phyloP scores from a whole-genome alignment of 2,113 vertebrate genomes.

The Cinclus cinclus region DNA sequence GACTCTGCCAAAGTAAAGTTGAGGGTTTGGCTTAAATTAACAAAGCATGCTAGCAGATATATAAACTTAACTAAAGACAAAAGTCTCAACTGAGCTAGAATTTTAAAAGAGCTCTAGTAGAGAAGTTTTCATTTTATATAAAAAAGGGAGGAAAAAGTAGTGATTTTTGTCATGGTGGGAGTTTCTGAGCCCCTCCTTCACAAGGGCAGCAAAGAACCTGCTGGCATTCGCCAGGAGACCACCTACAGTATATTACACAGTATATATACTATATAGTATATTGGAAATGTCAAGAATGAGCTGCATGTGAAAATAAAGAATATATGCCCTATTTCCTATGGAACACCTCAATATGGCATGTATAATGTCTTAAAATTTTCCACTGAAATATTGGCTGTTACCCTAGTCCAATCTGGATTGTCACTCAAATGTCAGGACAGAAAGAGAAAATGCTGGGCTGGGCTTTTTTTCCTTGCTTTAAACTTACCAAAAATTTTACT shows the following conservation, averaged over 20 bases:
- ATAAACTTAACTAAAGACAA: conserved; percentile 49
- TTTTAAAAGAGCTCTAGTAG: conserved; percentile 6
- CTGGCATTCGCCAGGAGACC: background rate
- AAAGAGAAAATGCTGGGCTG: background rate
- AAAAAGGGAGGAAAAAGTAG: background rate
- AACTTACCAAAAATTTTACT: background rate
- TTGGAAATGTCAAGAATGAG: conserved; percentile 16
- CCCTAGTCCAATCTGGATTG: background rate
- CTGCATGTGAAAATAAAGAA: conserved; percentile 20
- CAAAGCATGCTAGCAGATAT: conserved; percentile 23
- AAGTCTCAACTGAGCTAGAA: background rate
- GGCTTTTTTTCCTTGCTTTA: background rate
- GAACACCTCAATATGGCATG: conserved; percentile 37
- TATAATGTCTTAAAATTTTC: conserved; percentile 42
- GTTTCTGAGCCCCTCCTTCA: conserved; percentile 18
- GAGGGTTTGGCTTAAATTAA: conserved; percentile 51
- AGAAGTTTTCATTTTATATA: conserved; percentile 29
- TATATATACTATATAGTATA: background rate
- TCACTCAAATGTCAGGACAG: conserved; percentile 9
- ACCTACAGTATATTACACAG: background rate
- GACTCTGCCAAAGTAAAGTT: conserved; percentile 54
- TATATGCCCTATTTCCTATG: conserved; percentile 5
- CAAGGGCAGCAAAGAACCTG: background rate
- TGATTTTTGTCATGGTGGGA: background rate
- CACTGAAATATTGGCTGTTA: conserved; percentile 13